Evolutionary conservation across 2,888 invertebrate species (phyloP).

Genomic region (Argyresthia goedartella): DNA sequence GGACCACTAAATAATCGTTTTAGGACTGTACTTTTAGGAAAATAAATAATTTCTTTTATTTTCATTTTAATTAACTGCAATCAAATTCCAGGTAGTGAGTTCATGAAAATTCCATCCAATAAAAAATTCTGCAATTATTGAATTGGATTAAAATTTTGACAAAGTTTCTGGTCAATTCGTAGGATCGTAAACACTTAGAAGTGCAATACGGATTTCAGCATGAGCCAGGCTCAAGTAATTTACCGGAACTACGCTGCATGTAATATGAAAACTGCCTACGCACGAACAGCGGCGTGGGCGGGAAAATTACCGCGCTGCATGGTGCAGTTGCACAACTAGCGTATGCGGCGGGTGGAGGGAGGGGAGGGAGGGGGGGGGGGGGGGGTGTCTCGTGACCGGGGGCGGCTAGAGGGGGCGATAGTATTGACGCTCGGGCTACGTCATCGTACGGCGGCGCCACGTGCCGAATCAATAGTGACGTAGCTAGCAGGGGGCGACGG

Average conservation of each 20-base stretch:
- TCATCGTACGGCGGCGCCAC: slow-evolving; percentile 66
- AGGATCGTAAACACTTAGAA: too few species aligned
- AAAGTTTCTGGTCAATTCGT: too few species aligned
- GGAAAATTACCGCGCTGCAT: background rate
- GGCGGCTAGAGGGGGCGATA: slow-evolving; percentile 28
- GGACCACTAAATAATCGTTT: too few species aligned
- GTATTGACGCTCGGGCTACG: slow-evolving; percentile 56
- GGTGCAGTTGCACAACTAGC: slow-evolving; percentile 1
- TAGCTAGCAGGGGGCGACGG: slow-evolving; percentile 17
- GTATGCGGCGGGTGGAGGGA: slow-evolving; percentile 7
- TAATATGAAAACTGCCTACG: background rate
- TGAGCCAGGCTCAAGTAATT: background rate
- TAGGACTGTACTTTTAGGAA: too few species aligned
- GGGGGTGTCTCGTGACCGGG: slow-evolving; percentile 17
- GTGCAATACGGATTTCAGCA: too few species aligned
- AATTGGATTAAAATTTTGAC: too few species aligned
- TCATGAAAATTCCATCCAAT: too few species aligned
- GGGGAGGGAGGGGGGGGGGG: slow-evolving; percentile 16
- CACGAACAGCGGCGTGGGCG: background rate
- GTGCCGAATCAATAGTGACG: slow-evolving; percentile 65
- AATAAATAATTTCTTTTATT: too few species aligned
- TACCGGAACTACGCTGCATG: background rate
- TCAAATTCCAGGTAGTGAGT: too few species aligned
- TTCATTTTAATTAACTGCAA: too few species aligned
- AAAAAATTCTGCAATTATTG: too few species aligned